Percentiles rank a stretch among this genome's conserved stretches.
These are phyloP conservation scores for Volucella zonaria DNA, from an alignment of 2,888 invertebrate genomes.

Conservation along the genomic window DNA sequence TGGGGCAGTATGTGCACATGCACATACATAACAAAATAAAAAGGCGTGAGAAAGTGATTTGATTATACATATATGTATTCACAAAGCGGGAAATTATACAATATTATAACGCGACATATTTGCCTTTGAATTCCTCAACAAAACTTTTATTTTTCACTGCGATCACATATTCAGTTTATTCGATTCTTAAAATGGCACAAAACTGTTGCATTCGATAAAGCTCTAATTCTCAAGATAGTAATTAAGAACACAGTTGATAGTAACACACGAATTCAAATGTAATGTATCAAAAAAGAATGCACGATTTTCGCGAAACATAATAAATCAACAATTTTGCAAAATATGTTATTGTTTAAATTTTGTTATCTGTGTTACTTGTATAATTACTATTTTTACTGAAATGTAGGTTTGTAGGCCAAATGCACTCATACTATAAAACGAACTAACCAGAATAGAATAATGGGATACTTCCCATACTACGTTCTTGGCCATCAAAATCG, in stretches of 20 bases:
- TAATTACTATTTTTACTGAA: slow-evolving; percentile 62
- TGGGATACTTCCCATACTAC: slow-evolving; percentile 65
- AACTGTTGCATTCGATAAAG: slow-evolving; percentile 67
- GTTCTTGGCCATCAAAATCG: slow-evolving; percentile 81
- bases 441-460: slow-evolving; percentile 70
- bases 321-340: not conserved
- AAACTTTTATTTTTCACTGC: slow-evolving; percentile 11
- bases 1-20: too few relatives aligned
- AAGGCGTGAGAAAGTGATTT: not conserved
- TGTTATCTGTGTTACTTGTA: slow-evolving; percentile 46
- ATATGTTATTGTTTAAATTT: slow-evolving; percentile 28
- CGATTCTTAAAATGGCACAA: slow-evolving; percentile 27
- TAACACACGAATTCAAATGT: slow-evolving; percentile 26
- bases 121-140: slow-evolving; percentile 3
- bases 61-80: not conserved
- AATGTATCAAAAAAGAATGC: not conserved
- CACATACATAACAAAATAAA: not conserved
- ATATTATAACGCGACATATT: slow-evolving; percentile 20
- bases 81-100: slow-evolving; percentile 14
- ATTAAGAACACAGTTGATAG: slow-evolving; percentile 41
- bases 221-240: slow-evolving; percentile 37
- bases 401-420: slow-evolving; percentile 74
- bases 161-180: slow-evolving; percentile 12
- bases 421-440: slow-evolving; percentile 72
- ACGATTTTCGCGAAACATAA: not conserved